These are phyloP conservation scores for Toxotes chatareus DNA, from an alignment of 2,113 vertebrate species.

Conservation along the genomic window DNA sequence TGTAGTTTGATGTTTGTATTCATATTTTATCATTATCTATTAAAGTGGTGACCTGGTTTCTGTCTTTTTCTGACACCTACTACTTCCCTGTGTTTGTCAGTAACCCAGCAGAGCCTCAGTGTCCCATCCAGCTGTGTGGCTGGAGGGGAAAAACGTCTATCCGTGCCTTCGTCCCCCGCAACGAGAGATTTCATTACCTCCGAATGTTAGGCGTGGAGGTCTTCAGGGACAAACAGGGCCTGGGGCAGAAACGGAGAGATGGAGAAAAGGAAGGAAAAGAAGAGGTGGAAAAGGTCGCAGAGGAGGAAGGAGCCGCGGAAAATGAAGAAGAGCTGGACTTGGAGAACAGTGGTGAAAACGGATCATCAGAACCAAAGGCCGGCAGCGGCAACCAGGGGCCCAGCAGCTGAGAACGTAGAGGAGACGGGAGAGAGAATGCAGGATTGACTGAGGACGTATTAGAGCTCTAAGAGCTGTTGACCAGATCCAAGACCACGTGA, in stretches of 20 bases:
- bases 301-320: not conserved
- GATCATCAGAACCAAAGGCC: constrained; percentile 48
- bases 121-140: constrained; percentile 94
- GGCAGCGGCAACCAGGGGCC: constrained; percentile 33
- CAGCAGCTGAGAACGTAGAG: constrained; percentile 54
- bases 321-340: constrained; percentile 49
- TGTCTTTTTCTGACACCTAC: not conserved
- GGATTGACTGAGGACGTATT: constrained; percentile 4
- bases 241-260: constrained; percentile 77
- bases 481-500: constrained; percentile 21
- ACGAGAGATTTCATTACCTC: constrained; percentile 95
- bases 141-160: constrained; percentile 98
- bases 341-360: constrained; percentile 47
- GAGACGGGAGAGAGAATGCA: not conserved
- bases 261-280: constrained; percentile 53
- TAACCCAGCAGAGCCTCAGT: constrained; percentile 88
- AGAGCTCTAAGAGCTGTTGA: constrained; percentile 30
- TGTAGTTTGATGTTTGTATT: not conserved
- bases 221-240: constrained; percentile 88
- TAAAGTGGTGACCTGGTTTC: not conserved
- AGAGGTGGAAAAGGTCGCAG: constrained; percentile 36
- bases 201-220: constrained; percentile 97
- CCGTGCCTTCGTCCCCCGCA: constrained; percentile 95
- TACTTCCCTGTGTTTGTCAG: constrained; percentile 69
- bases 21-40: not conserved